Evolutionary conservation across 2,888 invertebrate species (phyloP).

Genomic region (Acanthosepion pharaonis): DNA sequence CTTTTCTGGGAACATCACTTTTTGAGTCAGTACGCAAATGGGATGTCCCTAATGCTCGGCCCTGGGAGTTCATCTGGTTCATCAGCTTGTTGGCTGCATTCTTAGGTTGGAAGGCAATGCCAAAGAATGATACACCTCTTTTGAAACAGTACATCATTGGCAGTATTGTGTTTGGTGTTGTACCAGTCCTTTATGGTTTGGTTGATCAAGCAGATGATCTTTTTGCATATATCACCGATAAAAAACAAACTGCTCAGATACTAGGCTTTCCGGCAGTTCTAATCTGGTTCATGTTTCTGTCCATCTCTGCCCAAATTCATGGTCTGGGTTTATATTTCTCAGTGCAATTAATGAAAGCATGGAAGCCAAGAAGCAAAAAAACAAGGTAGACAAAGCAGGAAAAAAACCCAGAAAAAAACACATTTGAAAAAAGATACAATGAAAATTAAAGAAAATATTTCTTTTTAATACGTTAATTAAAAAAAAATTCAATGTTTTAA

Average conservation of each 20-base stretch:
- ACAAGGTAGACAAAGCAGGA: slow-evolving; percentile 34
- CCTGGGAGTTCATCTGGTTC: slow-evolving; percentile 97
- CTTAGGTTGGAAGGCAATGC: slow-evolving; percentile 88
- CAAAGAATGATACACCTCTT: slow-evolving; percentile 83
- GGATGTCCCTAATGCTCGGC: slow-evolving; percentile 87
- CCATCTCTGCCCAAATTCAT: slow-evolving; percentile 87
- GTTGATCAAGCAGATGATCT: slow-evolving; percentile 89
- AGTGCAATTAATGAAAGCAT: slow-evolving; percentile 68
- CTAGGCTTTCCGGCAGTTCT: slow-evolving; percentile 87
- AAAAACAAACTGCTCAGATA: slow-evolving; percentile 78
- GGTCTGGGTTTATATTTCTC: slow-evolving; percentile 71
- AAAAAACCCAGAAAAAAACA: background rate
- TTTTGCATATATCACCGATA: slow-evolving; percentile 84
- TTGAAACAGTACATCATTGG: slow-evolving; percentile 79
- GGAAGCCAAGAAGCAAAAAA: slow-evolving; percentile 65
- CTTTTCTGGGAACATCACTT: slow-evolving; percentile 93
- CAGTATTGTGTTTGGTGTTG: slow-evolving; percentile 84
- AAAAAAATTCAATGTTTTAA: background rate
- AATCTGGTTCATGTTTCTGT: slow-evolving; percentile 92
- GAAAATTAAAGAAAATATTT: background rate
- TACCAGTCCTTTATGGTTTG: slow-evolving; percentile 87
- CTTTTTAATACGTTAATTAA: background rate
- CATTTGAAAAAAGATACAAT: background rate
- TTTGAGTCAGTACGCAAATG: slow-evolving; percentile 88
- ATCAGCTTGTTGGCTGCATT: slow-evolving; percentile 87